Base-by-base conservation (phyloP, 2,888 invertebrate species). In the Lissonota sp. region DNA sequence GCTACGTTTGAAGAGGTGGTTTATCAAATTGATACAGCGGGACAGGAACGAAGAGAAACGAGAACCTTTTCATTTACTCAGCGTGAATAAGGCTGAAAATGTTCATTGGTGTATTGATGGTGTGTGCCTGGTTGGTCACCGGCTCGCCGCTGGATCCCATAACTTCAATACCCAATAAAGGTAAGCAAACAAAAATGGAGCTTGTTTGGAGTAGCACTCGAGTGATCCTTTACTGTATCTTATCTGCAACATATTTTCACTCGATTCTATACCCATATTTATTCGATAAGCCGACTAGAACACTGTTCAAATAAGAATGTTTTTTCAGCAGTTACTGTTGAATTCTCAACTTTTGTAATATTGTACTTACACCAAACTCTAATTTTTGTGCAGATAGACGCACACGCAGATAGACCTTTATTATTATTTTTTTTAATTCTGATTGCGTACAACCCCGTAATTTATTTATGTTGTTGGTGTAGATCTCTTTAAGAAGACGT, bases 51-150 rank as follows among this genome's bases (percentile, higher is more conserved):
- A 79, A 69, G 81, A 82, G 77, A 55, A 75, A 40, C 76, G 82
- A 83, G 83, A 79, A 86, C 87, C 85, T 88, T 88, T 86, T 85
- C 81, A 85, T 84, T 83, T 79, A 84, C 82, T 85, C 83, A 76
- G 71, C 72, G 86, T 85, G 86, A 87, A 87, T 86, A 83, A 84
- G 84, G 85, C 74, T 85, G 86, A 88, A 87, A 87, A 88, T 87
- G 87, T 86, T 88, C 82, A 76, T 72, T 62, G 85, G 86, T 78
- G 85, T 86, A 84, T 83, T 88, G 83, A 85, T 88, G 85, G 84
- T 85, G 85, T 88, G 87, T 86, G 85, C 86, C 86, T 87, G 88
- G 87, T 86, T 88, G 82, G 88, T 86, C 85, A 86, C 87, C 86
- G 88, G 87, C 84, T 86, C 86, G 76, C 88, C 88, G 83, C 86